Evolutionary conservation across 2,888 invertebrate genomes (phyloP), one percentile per base, ranked within the genome.

Genomic region (Leptopilina syphax): DNA sequence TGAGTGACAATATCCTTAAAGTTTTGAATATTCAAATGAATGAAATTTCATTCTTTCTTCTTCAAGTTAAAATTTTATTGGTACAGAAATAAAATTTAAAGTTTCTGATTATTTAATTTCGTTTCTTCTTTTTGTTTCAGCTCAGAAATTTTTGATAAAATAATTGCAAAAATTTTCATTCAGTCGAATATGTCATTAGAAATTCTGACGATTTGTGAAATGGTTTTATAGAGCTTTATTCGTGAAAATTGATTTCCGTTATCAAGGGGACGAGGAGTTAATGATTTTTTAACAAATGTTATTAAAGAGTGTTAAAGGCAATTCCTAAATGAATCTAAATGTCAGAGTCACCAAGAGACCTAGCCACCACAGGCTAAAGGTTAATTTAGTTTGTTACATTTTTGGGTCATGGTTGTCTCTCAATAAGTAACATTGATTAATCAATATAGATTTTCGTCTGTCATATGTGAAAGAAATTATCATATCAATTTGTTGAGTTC

Each of bases 381-480:
- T 57, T 41, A 73, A 73, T 73, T 73, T 73, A 73, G 73, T 73
- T 73, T 73, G 18, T 60, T 73, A 6, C 13, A 70, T 73, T 73
- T 73, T 73, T 73, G 57, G 73, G 73, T 73, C 73, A 73, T 60
- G 73, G 57, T 57, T 73, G n/a, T 73, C 57, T 73, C 57, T 54
- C 57, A 57, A 41, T 24, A 73, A 27, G 57, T 73, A 73, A 34
- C 12, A 50, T 63, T 57, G 57, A 41, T 73, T n/a, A 57, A 57
- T 73, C 57, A 73, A 57, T 73, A 70, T 70, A 73, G 34, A 73
- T n/a, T 27, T 41, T 41, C n/a, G n/a, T 13, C 54, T 57, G n/a
- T 57, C n/a, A n/a, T 60, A 41, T 60, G 34, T 13, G 41, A 0
- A 65, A 13, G 10, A 65, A 13, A 24, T 65, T 34, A 34, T 50